Conservation (phyloP, 2,888 invertebrate genomes). For the Eustalomyia histrio region DNA sequence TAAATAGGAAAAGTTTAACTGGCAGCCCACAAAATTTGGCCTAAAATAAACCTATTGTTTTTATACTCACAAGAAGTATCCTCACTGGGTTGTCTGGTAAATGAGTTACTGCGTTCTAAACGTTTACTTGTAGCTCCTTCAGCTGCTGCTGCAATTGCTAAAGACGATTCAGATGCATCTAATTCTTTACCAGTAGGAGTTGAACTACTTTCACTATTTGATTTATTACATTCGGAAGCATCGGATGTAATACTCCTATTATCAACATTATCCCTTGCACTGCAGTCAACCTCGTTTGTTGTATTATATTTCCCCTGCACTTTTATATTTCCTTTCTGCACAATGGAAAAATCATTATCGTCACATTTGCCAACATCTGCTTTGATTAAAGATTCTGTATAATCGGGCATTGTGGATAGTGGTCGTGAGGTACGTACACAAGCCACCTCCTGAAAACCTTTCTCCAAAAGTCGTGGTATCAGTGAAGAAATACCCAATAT, state of each 20-base stretch:
- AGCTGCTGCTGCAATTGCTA: conserved; percentile 69
- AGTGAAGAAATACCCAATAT: conserved; percentile 93
- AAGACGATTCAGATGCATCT: conserved; percentile 68
- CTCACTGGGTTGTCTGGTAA: conserved; percentile 86
- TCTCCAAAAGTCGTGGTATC: conserved; percentile 93
- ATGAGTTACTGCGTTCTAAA: conserved; percentile 77
- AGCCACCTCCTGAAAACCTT: conserved; percentile 90
- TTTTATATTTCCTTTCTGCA: conserved; percentile 25
- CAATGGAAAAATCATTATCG: not conserved
- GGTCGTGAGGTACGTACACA: conserved; percentile 88
- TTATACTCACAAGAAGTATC: conserved; percentile 81
- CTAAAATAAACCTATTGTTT: no score
- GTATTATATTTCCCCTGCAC: not conserved
- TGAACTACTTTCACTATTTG: conserved; percentile 61
- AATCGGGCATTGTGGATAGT: conserved; percentile 86
- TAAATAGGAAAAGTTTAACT: no score
- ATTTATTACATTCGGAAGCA: conserved; percentile 38
- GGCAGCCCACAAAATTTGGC: no score
- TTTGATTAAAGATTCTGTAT: conserved; percentile 77
- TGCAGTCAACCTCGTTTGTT: conserved; percentile 11
- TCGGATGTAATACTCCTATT: conserved; percentile 13
- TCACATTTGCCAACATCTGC: conserved; percentile 49
- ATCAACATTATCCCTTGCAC: conserved; percentile 37
- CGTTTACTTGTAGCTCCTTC: conserved; percentile 70
- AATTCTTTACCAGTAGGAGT: conserved; percentile 56